Percentiles rank a stretch among this genome's conserved stretches.
Conservation (phyloP, 2,888 invertebrate genomes). For the Tipula confusa region DNA sequence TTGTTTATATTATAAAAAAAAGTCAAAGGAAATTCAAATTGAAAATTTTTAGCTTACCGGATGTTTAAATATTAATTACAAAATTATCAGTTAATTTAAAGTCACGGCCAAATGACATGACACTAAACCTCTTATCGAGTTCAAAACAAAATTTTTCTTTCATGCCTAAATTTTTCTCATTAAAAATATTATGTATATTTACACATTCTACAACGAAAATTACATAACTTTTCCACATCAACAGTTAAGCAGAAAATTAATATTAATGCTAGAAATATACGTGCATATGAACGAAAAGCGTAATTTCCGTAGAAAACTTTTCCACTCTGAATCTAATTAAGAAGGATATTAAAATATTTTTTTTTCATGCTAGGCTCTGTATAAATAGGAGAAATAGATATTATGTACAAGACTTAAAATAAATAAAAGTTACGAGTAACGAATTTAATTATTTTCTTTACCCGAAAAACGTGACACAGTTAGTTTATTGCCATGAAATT, state of each 20-base stretch:
- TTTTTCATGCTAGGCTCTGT: neutral
- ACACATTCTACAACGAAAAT: neutral
- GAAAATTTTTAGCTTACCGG: neutral
- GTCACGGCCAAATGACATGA: neutral
- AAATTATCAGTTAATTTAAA: neutral
- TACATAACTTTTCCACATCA: constrained; percentile 25
- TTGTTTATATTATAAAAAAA: neutral
- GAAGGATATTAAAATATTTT: neutral
- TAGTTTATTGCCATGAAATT: neutral
- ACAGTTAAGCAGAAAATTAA: constrained; percentile 12
- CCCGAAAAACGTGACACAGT: neutral
- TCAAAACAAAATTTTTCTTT: neutral
- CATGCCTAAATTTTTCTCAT: neutral
- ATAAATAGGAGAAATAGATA: neutral
- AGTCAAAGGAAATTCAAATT: neutral
- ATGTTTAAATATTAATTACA: neutral
- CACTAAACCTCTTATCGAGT: neutral
- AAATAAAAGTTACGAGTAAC: neutral
- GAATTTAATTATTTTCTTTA: neutral
- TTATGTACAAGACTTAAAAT: neutral
- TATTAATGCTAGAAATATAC: neutral
- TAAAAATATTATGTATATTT: no score
- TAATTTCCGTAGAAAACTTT: constrained; percentile 6
- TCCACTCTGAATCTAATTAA: constrained; percentile 20
- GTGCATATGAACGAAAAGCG: neutral